These are phyloP conservation scores for Alligator mississippiensis DNA, from an alignment of 2,113 vertebrate genomes.

Conservation along the genomic window DNA sequence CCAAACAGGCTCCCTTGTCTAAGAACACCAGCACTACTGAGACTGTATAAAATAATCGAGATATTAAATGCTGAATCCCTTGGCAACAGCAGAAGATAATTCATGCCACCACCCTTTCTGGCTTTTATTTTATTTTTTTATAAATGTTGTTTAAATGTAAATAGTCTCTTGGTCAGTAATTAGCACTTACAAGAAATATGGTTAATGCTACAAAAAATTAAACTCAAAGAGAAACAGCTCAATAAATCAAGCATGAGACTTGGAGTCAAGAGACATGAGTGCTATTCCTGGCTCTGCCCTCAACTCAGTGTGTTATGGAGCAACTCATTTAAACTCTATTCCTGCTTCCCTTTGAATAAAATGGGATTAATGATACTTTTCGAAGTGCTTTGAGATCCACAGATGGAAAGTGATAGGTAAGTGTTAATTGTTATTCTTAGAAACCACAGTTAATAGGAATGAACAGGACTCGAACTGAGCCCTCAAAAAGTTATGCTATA, in stretches of 20 bases:
- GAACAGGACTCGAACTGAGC: background rate
- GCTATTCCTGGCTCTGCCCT: background rate
- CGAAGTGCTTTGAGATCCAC: background rate
- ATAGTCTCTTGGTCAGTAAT: background rate
- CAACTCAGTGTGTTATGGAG: accelerated
- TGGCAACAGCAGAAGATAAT: background rate
- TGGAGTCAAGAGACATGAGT: background rate
- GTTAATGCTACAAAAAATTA: background rate
- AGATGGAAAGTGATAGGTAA: background rate
- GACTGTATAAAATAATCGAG: background rate
- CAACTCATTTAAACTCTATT: background rate
- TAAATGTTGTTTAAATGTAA: background rate
- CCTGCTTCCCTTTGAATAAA: background rate
- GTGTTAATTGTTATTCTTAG: background rate
- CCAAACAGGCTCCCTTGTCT: background rate
- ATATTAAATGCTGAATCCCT: background rate
- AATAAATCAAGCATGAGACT: background rate
- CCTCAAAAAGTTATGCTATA: background rate
- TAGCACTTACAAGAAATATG: background rate
- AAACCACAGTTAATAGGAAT: background rate
- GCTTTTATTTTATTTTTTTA: background rate
- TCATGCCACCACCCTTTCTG: background rate
- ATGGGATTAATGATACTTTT: background rate
- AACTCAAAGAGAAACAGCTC: background rate
- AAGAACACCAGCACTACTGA: background rate